phyloP scores from a whole-genome alignment of 2,113 vertebrate species.

The Callorhinus ursinus region DNA sequence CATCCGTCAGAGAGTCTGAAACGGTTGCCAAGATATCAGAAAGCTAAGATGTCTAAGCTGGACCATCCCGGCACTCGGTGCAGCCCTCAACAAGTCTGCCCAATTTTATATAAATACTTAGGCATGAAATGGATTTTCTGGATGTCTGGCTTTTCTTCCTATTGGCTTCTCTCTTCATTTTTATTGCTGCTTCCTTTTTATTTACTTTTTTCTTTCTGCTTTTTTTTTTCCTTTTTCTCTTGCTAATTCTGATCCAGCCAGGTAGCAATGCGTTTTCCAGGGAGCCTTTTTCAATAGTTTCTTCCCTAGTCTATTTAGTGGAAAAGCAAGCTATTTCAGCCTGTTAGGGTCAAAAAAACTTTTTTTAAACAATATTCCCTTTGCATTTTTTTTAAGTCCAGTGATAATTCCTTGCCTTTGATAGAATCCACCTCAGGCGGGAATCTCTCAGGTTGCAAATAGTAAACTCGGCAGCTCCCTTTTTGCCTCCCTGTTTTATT shows the following conservation, averaged over 20 bases:
- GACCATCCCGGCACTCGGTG: neutral
- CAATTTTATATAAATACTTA: constrained; percentile 65
- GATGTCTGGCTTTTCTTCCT: constrained; percentile 67
- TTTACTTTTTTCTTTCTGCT: constrained; percentile 6
- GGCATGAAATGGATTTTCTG: constrained; percentile 74
- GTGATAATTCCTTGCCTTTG: constrained; percentile 26
- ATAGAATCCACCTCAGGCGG: constrained; percentile 22
- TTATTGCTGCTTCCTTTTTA: constrained; percentile 47
- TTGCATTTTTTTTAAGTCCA: constrained; percentile 17
- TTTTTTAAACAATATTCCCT: neutral
- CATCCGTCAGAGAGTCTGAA: neutral
- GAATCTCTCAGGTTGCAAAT: constrained; percentile 25
- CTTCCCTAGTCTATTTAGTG: neutral
- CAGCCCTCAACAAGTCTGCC: constrained; percentile 21
- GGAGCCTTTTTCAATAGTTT: constrained; percentile 35
- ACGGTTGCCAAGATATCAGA: neutral
- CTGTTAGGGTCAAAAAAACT: neutral
- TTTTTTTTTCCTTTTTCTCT: neutral
- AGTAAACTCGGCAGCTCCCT: neutral
- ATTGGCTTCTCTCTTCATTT: constrained; percentile 66
- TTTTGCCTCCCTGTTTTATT: neutral
- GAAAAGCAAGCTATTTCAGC: constrained; percentile 22
- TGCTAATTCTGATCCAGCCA: constrained; percentile 59
- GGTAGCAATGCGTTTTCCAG: constrained; percentile 70
- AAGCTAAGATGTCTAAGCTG: neutral